phyloP scores from a whole-genome alignment of 2,888 invertebrate genomes.

The Dynastes tityus region DNA sequence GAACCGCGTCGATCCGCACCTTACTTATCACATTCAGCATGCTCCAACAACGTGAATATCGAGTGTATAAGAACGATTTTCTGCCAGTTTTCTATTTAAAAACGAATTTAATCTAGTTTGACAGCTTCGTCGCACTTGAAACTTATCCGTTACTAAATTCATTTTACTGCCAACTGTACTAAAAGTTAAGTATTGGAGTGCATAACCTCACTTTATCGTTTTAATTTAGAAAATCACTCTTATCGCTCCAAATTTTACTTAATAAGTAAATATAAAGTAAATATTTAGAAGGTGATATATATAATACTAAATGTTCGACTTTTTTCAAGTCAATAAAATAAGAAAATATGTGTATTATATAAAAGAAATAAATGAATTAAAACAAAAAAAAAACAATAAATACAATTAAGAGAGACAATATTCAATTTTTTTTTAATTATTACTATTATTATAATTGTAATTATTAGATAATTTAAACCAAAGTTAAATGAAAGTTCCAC shows the following conservation, averaged over 20 bases:
- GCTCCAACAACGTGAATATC: no score
- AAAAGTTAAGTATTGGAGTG: no score
- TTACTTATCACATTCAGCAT: no score
- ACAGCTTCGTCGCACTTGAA: no score
- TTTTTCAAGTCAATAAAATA: background rate
- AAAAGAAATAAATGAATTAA: slow-evolving; percentile 14
- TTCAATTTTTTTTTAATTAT: slow-evolving; percentile 7
- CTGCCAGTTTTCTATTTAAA: no score
- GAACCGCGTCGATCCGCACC: no score
- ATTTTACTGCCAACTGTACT: no score
- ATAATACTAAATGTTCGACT: background rate
- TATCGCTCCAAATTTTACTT: background rate
- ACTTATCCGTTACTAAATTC: no score
- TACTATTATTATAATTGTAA: background rate
- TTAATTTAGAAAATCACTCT: background rate
- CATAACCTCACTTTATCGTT: no score
- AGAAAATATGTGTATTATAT: background rate
- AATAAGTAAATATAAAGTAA: background rate
- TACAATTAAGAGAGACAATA: slow-evolving; percentile 20
- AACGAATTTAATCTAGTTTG: no score
- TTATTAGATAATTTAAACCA: slow-evolving; percentile 29
- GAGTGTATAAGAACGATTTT: no score
- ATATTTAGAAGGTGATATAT: slow-evolving; percentile 14
- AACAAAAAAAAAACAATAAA: background rate
- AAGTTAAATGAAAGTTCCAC: slow-evolving; percentile 35